A percentile compares a stretch with the other conserved stretches of the same genome.
Conservation (phyloP, 2,888 invertebrate genomes). For the Pristionchus mayeri region DNA sequence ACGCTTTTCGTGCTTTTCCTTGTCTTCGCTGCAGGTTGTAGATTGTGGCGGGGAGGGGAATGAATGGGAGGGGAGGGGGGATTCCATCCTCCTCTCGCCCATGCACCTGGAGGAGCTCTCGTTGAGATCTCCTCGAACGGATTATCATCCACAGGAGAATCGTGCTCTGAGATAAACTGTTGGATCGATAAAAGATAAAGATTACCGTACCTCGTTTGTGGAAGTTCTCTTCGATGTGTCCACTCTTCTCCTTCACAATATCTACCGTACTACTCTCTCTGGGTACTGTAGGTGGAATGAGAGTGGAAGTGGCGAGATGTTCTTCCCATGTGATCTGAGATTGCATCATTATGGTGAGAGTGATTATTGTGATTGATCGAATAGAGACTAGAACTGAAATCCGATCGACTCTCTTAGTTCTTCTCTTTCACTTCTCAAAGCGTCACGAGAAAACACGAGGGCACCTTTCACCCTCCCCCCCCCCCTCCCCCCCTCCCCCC, state of each 20-base stretch:
- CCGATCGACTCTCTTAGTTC: slow-evolving; percentile 14
- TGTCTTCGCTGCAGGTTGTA: not conserved
- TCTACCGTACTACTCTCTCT: slow-evolving; percentile 11
- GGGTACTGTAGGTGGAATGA: not conserved
- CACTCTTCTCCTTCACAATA: slow-evolving; percentile 21
- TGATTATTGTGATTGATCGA: not conserved
- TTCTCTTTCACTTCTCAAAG: slow-evolving; percentile 27
- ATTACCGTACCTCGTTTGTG: slow-evolving; percentile 13
- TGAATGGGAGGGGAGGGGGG: not conserved
- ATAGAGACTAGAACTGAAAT: slow-evolving; percentile 39
- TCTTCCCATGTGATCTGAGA: slow-evolving; percentile 42
- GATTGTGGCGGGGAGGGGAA: not conserved
- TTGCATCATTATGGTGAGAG: not conserved
- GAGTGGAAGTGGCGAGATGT: slow-evolving; percentile 36
- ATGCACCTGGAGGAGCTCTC: slow-evolving; percentile 34
- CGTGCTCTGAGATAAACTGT: slow-evolving; percentile 23
- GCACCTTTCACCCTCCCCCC: slow-evolving; percentile 22
- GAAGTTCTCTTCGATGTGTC: not conserved
- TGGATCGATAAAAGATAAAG: not conserved
- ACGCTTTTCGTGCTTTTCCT: not conserved
- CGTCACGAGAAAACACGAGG: slow-evolving; percentile 36
- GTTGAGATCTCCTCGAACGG: slow-evolving; percentile 48
- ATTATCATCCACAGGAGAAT: slow-evolving; percentile 46
- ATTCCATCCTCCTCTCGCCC: slow-evolving; percentile 3
- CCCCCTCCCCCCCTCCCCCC: not conserved